These are phyloP conservation scores for Athalia cordata DNA, from an alignment of 2,888 invertebrate genomes.

Conservation along the genomic window DNA sequence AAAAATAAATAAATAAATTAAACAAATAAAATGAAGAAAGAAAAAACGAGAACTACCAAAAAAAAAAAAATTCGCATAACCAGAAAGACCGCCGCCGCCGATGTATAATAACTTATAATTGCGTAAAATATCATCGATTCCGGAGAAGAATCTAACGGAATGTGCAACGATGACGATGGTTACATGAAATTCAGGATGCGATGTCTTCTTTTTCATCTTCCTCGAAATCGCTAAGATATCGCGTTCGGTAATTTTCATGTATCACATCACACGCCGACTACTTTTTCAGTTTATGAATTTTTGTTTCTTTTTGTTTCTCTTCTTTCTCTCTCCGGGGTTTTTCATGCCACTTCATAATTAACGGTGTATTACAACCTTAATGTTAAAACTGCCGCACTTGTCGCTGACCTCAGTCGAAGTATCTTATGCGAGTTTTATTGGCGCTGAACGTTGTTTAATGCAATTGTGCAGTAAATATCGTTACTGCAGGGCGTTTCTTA, in stretches of 20 bases:
- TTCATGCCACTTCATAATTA: neutral
- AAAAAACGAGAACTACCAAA: too few relatives aligned
- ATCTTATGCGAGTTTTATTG: constrained; percentile 29
- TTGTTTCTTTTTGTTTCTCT: neutral
- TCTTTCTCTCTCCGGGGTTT: neutral
- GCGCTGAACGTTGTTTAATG: too few relatives aligned
- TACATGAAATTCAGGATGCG: too few relatives aligned
- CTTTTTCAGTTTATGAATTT: neutral
- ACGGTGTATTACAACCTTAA: neutral
- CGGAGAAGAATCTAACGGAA: too few relatives aligned
- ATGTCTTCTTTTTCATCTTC: too few relatives aligned
- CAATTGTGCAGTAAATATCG: too few relatives aligned
- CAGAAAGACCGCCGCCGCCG: too few relatives aligned
- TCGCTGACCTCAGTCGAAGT: constrained; percentile 25
- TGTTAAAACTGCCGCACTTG: neutral
- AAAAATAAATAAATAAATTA: constrained; percentile 11
- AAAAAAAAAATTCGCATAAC: too few relatives aligned
- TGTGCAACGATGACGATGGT: too few relatives aligned
- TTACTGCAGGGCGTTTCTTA: neutral
- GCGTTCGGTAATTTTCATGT: neutral
- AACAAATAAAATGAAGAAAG: neutral
- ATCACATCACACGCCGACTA: too few relatives aligned
- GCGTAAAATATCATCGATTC: too few relatives aligned
- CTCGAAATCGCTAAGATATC: neutral
- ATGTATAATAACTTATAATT: too few relatives aligned